phyloP scores from a whole-genome alignment of 1,140 invertebrate species.

The Rhagoletis pomonella region DNA sequence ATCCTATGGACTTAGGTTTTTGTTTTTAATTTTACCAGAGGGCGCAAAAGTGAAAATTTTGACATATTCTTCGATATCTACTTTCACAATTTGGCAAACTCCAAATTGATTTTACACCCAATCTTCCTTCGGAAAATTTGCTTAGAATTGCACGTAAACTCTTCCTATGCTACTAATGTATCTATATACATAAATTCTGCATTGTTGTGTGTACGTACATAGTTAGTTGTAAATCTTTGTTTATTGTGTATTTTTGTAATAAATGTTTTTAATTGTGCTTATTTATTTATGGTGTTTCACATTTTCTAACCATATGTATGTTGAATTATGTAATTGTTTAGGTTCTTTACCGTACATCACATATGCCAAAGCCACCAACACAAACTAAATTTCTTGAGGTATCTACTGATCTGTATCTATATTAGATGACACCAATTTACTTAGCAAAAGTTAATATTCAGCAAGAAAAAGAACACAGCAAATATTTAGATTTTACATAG shows the following conservation, averaged over 20 bases:
- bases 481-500: no score
- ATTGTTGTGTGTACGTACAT: background rate
- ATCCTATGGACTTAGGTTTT: no score
- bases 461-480: background rate
- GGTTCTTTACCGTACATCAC: slow-evolving; percentile 56
- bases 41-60: no score
- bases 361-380: slow-evolving; percentile 52
- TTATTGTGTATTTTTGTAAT: background rate
- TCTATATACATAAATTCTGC: background rate
- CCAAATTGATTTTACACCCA: no score
- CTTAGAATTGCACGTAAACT: background rate
- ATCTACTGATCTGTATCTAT: slow-evolving; percentile 34
- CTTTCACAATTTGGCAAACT: no score
- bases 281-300: background rate
- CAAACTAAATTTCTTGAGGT: slow-evolving; percentile 54
- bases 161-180: background rate
- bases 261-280: background rate
- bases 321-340: slow-evolving; percentile 38
- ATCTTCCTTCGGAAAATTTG: no score
- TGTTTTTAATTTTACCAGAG: no score
- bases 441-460: background rate
- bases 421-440: background rate
- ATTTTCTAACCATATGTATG: background rate
- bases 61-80: no score
- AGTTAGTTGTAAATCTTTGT: background rate